These are phyloP conservation scores for Pygmarrhopalites habei DNA, from an alignment of 1,140 invertebrate genomes.

Conservation along the genomic window DNA sequence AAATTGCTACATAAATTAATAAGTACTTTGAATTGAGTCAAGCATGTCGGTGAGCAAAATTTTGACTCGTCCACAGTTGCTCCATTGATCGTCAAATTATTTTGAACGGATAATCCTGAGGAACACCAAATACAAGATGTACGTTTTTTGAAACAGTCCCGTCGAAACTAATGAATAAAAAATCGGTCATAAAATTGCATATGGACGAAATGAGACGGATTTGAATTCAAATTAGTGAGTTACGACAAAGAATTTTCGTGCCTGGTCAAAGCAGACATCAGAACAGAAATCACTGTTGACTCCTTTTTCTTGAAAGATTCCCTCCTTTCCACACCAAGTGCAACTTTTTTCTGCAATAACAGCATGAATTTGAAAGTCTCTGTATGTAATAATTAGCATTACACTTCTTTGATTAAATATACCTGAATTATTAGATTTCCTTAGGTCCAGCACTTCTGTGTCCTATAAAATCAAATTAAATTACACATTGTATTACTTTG, in stretches of 20 bases:
- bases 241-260: too few relatives aligned
- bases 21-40: constrained; percentile 29
- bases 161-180: too few relatives aligned
- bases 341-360: constrained; percentile 17
- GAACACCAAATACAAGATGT: constrained; percentile 30
- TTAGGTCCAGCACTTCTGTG: too few relatives aligned
- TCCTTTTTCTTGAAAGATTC: background rate
- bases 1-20: too few relatives aligned
- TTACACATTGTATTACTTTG: too few relatives aligned
- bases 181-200: too few relatives aligned
- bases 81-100: background rate
- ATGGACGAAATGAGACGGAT: too few relatives aligned
- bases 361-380: background rate
- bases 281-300: constrained; percentile 25
- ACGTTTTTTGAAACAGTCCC: constrained; percentile 31
- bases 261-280: constrained; percentile 33
- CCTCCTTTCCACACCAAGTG: constrained; percentile 28
- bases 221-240: too few relatives aligned
- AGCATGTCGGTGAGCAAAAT: constrained; percentile 31
- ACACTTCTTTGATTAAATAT: too few relatives aligned
- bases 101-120: background rate
- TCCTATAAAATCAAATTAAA: too few relatives aligned
- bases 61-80: constrained; percentile 25
- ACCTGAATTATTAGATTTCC: too few relatives aligned
- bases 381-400: too few relatives aligned